Evolutionary conservation across 1,140 invertebrate species (phyloP), one percentile per base, ranked within the genome.

Genomic region (Hyles euphorbiae): DNA sequence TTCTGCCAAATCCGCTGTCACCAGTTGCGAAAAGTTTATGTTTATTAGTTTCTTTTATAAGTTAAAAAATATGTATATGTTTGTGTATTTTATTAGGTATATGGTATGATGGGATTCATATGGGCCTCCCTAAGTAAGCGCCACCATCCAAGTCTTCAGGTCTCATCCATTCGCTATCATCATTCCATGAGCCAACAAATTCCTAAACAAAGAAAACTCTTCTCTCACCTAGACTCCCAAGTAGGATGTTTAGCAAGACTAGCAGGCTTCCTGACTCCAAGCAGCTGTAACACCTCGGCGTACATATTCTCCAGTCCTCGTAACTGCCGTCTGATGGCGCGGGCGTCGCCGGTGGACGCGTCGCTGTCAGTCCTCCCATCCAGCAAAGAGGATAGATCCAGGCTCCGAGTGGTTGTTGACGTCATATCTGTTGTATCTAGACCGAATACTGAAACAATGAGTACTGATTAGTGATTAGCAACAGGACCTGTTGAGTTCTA

Each of bases 301-400:
- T 98, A 98, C 96, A 97, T 97, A 60, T 92, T 94, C 90, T 98
- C 96, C 7, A 98, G 90, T 1, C 95, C 95, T 74, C 96, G 94
- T 12, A 98, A 84, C 75, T 97, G 96, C 60, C 95, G 93, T 49
- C 95, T 90, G 36, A 97, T 96, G 3, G 94, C 93, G 65, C 93
- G 89, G 0, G 94, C 94, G 80, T 96, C 95, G 11, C 94, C 94
- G 2, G 94, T 94, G 43, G 93, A 95, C 9, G 94, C 87, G 74
- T 95, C 94, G 6, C 94, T 94, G 78, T 95, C 94, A 3, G 90
- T 91, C 61, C 91, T 87, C 33, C 91, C 92, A 63, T 96, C 95
- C 47, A 95, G 82, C 88, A 96, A 93, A 1, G 95, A 96, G 59
- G 96, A 95, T n/a, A 96, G 90, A 83, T 96, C 95, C 10, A 96